Evolutionary conservation across 2,888 invertebrate genomes (phyloP).

Genomic region (Brachyptera risi): DNA sequence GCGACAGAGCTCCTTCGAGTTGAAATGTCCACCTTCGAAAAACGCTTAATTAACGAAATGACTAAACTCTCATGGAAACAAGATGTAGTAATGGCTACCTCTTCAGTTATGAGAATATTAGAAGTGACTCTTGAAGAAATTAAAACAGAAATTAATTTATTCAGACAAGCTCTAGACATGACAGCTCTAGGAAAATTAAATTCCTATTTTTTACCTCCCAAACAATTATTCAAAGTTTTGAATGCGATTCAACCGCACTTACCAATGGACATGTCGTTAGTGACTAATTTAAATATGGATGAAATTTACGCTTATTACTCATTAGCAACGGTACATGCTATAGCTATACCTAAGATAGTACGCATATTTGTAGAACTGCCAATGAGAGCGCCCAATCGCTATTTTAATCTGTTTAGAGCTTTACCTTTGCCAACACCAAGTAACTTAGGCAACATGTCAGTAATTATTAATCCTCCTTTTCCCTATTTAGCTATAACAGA

Average conservation of each 20-base stretch:
- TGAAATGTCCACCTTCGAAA: not conserved
- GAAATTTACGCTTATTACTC: not conserved
- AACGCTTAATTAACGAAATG: not conserved
- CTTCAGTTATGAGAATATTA: not conserved
- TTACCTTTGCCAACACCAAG: not conserved
- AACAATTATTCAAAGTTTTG: not conserved
- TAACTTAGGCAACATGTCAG: not conserved
- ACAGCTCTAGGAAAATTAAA: not conserved
- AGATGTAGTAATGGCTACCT: not conserved
- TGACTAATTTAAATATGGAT: not conserved
- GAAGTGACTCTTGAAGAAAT: not conserved
- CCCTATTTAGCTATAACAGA: not conserved
- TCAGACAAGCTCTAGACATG: not conserved
- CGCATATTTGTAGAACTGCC: not conserved
- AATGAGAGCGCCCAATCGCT: not conserved
- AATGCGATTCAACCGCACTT: not conserved
- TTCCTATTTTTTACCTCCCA: not conserved
- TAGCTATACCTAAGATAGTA: not conserved
- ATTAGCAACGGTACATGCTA: not conserved
- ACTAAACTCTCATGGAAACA: not conserved
- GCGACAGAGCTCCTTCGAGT: not conserved
- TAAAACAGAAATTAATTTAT: not conserved
- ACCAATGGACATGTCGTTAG: not conserved
- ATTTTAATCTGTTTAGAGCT: not conserved
- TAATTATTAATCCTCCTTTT: not conserved